Evolutionary conservation across 2,888 invertebrate genomes (phyloP), one percentile per base, ranked within the genome.

Genomic region (Leucophora obtusa): DNA sequence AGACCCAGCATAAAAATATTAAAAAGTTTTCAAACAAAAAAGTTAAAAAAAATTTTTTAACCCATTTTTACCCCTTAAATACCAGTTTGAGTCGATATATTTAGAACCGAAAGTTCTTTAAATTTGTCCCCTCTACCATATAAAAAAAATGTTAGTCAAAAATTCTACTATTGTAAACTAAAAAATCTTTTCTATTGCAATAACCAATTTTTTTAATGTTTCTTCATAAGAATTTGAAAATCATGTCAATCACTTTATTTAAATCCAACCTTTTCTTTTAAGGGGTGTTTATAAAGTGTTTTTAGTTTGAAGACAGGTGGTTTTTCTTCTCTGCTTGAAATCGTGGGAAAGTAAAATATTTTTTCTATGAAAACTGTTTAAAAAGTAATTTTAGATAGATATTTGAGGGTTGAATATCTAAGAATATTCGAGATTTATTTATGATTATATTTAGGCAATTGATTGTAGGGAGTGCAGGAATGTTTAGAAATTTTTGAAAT

Each of bases 321-420:
- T 17, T 43, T 60, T 47, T 60, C 11, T 15, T 33, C 7, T 14
- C 8, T 47, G 43, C 11, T 5, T 7, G 8, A 18, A 7, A 60
- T 60, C 60, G 60, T 60, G 60, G 60, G 60, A 60, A 60, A 43
- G 60, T 47, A 60, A 60, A 60, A 47, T n/a, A 11, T 14, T 14
- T 43, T 18, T 43, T 21, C 1, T 60, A 14, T 60, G 60, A 38
- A 14, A 38, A 38, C 59, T 15, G 14, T 59, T 17, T 18, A 18
- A 17, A 33, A 35, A 47, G 24, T 24, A 60, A 47, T 14, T 58
- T 47, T 47, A 47, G n/a, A 38, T 47, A 47, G 5, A 47, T 47
- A 43, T 43, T 21, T 47, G 24, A 47, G 60, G 60, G 60, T 60
- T 60, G 60, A 15, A 15, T 58, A 8, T 15, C n/a, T 35, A 21